Evolutionary conservation across 2,797 vertebrate species (phyloP).

Genomic region (Sphenodon punctatus): DNA sequence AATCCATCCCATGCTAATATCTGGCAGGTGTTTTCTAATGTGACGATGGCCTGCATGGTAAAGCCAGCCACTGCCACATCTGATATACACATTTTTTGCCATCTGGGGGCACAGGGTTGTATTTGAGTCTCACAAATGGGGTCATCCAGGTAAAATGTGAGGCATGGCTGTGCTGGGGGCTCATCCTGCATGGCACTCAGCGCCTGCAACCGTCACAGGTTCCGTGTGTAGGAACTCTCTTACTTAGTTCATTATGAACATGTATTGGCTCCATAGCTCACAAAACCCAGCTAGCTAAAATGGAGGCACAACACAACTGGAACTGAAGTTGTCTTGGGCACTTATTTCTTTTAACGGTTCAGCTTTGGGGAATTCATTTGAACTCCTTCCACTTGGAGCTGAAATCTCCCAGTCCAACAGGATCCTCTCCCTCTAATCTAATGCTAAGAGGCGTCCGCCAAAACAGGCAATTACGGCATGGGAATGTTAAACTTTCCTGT

Average conservation of each 20-base stretch:
- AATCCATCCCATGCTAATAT: too few species aligned
- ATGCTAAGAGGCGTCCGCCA: conserved; percentile 29
- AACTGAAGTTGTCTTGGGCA: accelerated
- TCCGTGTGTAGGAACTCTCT: too few species aligned
- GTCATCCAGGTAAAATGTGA: too few species aligned
- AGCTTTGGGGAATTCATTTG: not conserved
- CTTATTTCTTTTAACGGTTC: not conserved
- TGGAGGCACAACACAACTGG: accelerated
- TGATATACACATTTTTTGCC: too few species aligned
- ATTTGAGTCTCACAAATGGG: too few species aligned
- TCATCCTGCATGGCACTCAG: not conserved
- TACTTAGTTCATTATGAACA: accelerated
- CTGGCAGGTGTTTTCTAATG: too few species aligned
- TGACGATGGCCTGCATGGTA: too few species aligned
- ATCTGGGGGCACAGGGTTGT: too few species aligned
- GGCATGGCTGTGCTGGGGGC: too few species aligned
- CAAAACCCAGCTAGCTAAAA: accelerated
- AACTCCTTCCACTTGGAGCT: not conserved
- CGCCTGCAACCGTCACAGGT: accelerated
- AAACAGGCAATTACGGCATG: conserved; percentile 40
- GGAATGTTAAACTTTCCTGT: conserved; percentile 58
- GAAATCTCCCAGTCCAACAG: not conserved
- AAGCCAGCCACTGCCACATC: too few species aligned
- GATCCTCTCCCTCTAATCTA: not conserved
- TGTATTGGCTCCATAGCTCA: not conserved